A percentile compares a stretch with the other conserved stretches of the same genome.
Evolutionary conservation across 2,888 invertebrate genomes (phyloP).

Genomic region (Thera britannica): DNA sequence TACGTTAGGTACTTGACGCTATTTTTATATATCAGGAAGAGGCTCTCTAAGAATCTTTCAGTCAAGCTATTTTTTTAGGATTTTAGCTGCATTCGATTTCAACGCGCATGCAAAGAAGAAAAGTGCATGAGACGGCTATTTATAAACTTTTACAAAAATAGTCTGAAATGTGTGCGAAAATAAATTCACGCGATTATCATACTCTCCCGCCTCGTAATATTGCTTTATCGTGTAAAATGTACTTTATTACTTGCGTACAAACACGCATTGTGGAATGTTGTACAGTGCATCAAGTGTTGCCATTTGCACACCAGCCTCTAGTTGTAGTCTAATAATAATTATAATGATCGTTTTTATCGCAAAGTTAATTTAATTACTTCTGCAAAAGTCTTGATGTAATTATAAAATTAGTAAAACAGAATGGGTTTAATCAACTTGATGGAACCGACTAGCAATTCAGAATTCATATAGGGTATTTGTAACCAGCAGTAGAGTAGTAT

Average conservation of each 20-base stretch:
- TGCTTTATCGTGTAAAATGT: conserved; percentile 22
- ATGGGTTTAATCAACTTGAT: background rate
- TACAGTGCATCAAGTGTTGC: conserved; percentile 4
- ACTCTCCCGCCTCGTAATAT: conserved; percentile 22
- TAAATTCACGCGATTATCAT: conserved; percentile 28
- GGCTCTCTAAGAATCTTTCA: too few species aligned
- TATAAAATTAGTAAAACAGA: background rate
- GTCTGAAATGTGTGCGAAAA: conserved; percentile 19
- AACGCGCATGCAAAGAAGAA: conserved; percentile 17
- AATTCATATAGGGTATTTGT: background rate
- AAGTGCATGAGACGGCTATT: conserved; percentile 26
- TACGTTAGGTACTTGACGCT: too few species aligned
- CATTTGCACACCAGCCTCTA: conserved; percentile 3
- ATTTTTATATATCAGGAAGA: too few species aligned
- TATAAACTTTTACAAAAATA: conserved; percentile 25
- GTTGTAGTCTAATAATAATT: background rate
- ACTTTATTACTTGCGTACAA: conserved; percentile 19
- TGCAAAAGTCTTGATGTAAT: conserved; percentile 16
- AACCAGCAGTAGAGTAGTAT: too few species aligned
- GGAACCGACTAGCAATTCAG: background rate
- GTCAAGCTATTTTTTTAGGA: background rate
- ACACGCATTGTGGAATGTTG: conserved; percentile 16
- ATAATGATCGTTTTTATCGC: conserved; percentile 19
- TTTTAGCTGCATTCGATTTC: conserved; percentile 11
- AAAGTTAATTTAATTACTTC: conserved; percentile 21